phyloP scores from a whole-genome alignment of 2,797 vertebrate genomes.

The Myotis vivesi region DNA sequence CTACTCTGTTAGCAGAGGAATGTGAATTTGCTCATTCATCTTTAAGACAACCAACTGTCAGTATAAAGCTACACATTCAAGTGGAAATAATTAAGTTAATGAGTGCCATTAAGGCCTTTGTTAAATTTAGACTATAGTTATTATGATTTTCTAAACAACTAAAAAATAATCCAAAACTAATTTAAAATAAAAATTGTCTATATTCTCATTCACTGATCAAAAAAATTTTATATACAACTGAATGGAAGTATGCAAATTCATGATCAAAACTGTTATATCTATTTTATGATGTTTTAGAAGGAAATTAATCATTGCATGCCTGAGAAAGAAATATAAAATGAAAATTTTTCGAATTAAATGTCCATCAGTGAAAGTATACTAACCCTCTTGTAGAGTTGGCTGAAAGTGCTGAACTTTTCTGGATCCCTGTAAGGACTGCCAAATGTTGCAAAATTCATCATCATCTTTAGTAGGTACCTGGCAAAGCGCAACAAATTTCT shows the following conservation, averaged over 20 bases:
- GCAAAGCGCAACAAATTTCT: constrained; percentile 56
- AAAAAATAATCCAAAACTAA: constrained; percentile 5
- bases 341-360: background rate
- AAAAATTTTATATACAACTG: background rate
- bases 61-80: background rate
- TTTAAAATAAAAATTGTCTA: constrained; percentile 48
- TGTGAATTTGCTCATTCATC: constrained; percentile 22
- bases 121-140: constrained; percentile 48
- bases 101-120: background rate
- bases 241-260: constrained; percentile 42
- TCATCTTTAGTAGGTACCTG: constrained; percentile 84
- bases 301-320: background rate
- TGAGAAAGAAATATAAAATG: background rate
- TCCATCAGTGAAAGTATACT: constrained; percentile 64
- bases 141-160: constrained; percentile 8
- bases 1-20: background rate
- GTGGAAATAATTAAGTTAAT: background rate
- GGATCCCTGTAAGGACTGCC: constrained; percentile 92
- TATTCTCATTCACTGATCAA: background rate
- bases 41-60: constrained; percentile 34
- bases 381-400: constrained; percentile 88
- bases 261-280: constrained; percentile 34
- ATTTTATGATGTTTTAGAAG: constrained; percentile 19
- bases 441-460: constrained; percentile 93
- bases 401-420: constrained; percentile 88